Conservation (phyloP, 1,140 invertebrate species). For the Drosophila azteca region DNA sequence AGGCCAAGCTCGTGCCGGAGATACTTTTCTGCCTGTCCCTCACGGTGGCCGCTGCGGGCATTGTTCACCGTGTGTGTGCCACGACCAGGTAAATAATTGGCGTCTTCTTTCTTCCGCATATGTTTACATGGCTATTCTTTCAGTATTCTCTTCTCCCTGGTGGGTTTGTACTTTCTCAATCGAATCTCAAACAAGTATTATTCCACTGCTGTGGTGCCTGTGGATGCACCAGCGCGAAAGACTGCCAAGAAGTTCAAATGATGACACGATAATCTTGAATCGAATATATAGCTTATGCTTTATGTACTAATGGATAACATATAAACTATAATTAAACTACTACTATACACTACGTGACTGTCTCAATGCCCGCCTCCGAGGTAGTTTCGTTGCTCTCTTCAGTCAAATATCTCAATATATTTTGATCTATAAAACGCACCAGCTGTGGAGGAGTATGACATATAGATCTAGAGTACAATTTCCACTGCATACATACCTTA, state of each 20-base stretch:
- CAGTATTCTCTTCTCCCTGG: slow-evolving; percentile 75
- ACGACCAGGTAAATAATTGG: slow-evolving; percentile 70
- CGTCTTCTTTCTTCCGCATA: neutral
- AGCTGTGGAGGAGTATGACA: slow-evolving; percentile 22
- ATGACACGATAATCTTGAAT: neutral
- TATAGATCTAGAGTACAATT: too few species aligned
- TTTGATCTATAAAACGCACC: slow-evolving; percentile 55
- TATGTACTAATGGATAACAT: slow-evolving; percentile 7
- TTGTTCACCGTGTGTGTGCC: slow-evolving; percentile 82
- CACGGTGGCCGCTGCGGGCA: slow-evolving; percentile 67
- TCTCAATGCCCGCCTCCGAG: slow-evolving; percentile 50
- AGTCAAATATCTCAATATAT: slow-evolving; percentile 43
- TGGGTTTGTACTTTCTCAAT: slow-evolving; percentile 78
- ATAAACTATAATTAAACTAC: slow-evolving; percentile 4
- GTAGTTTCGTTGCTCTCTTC: slow-evolving; percentile 45
- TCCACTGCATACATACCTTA: slow-evolving; percentile 19
- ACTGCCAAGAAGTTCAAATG: slow-evolving; percentile 64
- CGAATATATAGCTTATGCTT: neutral
- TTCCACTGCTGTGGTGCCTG: slow-evolving; percentile 38
- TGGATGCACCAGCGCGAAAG: slow-evolving; percentile 53
- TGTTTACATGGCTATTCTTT: neutral
- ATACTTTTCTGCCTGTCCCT: slow-evolving; percentile 75
- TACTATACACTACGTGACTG: slow-evolving; percentile 2
- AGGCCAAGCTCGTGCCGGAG: slow-evolving; percentile 80
- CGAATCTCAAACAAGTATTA: slow-evolving; percentile 79